Conservation (phyloP, 2,888 invertebrate genomes). For the Latrodectus elegans region DNA sequence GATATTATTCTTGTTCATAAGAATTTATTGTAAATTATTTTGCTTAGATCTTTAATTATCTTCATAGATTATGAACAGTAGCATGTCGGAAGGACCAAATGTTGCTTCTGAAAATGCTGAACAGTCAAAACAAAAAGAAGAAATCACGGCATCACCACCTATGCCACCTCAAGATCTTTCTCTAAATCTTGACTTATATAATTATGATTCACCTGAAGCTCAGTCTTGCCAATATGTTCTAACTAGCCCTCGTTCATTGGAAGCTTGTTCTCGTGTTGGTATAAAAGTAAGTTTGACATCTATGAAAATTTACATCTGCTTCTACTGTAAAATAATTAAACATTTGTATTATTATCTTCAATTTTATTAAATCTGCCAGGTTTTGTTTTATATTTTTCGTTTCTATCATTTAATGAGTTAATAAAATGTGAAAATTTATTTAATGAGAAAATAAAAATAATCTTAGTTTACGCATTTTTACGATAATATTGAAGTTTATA, state of each 20-base stretch:
- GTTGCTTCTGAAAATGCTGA: slow-evolving; percentile 20
- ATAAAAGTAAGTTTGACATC: slow-evolving; percentile 75
- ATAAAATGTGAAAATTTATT: too few species aligned
- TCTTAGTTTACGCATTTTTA: too few species aligned
- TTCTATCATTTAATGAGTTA: too few species aligned
- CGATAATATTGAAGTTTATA: too few species aligned
- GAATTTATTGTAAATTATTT: too few species aligned
- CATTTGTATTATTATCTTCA: too few species aligned
- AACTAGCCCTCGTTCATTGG: slow-evolving; percentile 78
- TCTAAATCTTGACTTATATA: slow-evolving; percentile 75
- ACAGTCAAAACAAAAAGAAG: slow-evolving; percentile 38
- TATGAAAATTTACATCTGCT: too few species aligned
- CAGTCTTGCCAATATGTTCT: slow-evolving; percentile 77
- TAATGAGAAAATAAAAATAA: too few species aligned
- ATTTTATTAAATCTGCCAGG: too few species aligned
- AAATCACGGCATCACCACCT: slow-evolving; percentile 22
- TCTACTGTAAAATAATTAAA: too few species aligned
- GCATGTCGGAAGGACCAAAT: slow-evolving; percentile 58
- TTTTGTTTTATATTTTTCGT: too few species aligned
- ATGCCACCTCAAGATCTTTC: slow-evolving; percentile 61
- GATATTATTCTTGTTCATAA: not conserved
- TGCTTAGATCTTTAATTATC: too few species aligned
- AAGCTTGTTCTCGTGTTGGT: slow-evolving; percentile 77
- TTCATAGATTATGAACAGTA: not conserved
- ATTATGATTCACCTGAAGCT: slow-evolving; percentile 77